A percentile compares a stretch with the other conserved stretches of the same genome.
phyloP scores from a whole-genome alignment of 1,140 invertebrate species.

The Triops longicaudatus region DNA sequence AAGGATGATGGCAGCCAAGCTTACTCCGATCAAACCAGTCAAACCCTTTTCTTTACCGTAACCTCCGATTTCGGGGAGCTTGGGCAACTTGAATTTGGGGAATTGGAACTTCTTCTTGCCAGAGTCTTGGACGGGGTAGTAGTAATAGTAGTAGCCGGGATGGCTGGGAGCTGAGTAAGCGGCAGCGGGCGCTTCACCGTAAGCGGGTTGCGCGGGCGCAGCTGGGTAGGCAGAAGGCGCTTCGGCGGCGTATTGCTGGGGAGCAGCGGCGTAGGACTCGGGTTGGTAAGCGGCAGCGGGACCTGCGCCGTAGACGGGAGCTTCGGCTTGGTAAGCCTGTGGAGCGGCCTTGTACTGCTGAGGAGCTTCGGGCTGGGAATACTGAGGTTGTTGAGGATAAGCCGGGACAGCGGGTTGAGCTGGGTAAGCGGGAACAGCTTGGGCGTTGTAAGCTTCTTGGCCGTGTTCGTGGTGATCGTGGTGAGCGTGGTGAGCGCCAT shows the following conservation, averaged over 20 bases:
- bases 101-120: slow-evolving; percentile 24
- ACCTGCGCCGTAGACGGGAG: neutral
- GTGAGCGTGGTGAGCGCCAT: slow-evolving; percentile 21
- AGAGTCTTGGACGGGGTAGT: slow-evolving; percentile 29
- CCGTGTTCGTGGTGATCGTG: slow-evolving; percentile 23
- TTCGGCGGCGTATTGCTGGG: neutral
- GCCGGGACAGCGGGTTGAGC: neutral
- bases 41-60: slow-evolving; percentile 4
- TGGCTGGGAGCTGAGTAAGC: slow-evolving; percentile 24
- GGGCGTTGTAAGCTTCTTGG: slow-evolving; percentile 14
- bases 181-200: slow-evolving; percentile 20
- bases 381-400: neutral
- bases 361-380: neutral
- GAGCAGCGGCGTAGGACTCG: slow-evolving; percentile 1
- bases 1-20: neutral
- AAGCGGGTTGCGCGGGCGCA: neutral
- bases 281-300: neutral
- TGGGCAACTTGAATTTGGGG: slow-evolving; percentile 25
- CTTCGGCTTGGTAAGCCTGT: neutral
- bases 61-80: slow-evolving; percentile 22
- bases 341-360: slow-evolving; percentile 21
- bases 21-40: neutral
- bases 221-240: slow-evolving; percentile 17
- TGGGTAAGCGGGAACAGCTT: too few relatives aligned
- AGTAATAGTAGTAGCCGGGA: slow-evolving; percentile 29